phyloP scores from a whole-genome alignment of 2,113 vertebrate species.

The Piprites chloris region DNA sequence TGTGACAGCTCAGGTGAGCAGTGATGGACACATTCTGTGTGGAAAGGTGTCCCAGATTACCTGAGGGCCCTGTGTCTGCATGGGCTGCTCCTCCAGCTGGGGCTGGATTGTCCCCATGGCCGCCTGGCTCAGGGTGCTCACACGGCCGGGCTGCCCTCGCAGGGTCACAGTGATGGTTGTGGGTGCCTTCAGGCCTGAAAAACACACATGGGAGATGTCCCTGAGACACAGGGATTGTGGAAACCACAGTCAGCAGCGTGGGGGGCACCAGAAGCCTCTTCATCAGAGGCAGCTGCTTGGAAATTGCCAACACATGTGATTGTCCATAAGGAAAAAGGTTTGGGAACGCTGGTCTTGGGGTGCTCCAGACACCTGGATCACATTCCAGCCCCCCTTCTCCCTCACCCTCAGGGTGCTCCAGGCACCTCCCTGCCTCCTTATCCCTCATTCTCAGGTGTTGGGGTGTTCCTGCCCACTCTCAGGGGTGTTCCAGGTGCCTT shows the following conservation, averaged over 20 bases:
- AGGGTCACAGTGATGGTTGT: constrained; percentile 92
- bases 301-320: fast-evolving
- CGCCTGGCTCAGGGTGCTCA: constrained; percentile 77
- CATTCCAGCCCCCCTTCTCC: neutral
- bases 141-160: constrained; percentile 81
- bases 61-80: constrained; percentile 63
- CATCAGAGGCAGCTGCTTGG: neutral
- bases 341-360: neutral
- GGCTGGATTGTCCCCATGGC: constrained; percentile 39
- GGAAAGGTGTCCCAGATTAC: constrained; percentile 10
- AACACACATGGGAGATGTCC: fast-evolving
- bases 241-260: fast-evolving
- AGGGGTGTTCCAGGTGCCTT: neutral
- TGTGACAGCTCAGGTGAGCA: neutral
- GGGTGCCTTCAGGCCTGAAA: constrained; percentile 87
- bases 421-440: neutral
- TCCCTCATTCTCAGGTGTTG: neutral
- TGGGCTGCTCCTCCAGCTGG: constrained; percentile 58
- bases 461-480: too few species aligned
- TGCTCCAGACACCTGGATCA: neutral
- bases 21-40: fast-evolving
- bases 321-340: fast-evolving
- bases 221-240: fast-evolving
- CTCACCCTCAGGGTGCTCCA: neutral
- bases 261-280: neutral